Evolutionary conservation across 2,888 invertebrate species (phyloP).

Genomic region (Phlogophora meticulosa): DNA sequence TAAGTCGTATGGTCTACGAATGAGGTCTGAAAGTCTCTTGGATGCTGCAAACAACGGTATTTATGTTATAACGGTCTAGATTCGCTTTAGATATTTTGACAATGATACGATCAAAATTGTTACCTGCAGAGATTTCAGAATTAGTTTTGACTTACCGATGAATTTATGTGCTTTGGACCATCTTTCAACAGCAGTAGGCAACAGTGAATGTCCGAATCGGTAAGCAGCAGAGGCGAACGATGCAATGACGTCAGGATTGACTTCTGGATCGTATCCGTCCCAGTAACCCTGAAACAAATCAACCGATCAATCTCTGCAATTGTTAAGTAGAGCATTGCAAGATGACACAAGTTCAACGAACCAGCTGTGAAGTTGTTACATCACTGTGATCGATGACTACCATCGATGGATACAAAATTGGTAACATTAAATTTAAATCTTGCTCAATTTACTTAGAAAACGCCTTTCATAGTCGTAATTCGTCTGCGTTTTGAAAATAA

Average conservation of each 20-base stretch:
- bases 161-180: constrained; percentile 99
- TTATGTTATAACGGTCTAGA: not conserved
- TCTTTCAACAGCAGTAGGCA: constrained; percentile 97
- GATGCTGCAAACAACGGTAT: constrained; percentile 92
- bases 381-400: constrained; percentile 34
- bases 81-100: too few relatives aligned
- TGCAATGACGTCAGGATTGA: constrained; percentile 97
- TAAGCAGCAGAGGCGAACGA: constrained; percentile 98
- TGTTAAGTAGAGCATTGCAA: constrained; percentile 42
- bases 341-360: constrained; percentile 45
- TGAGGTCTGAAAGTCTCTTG: constrained; percentile 96
- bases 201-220: constrained; percentile 97
- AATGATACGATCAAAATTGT: too few relatives aligned
- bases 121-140: too few relatives aligned
- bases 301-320: constrained; percentile 34
- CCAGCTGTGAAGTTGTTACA: constrained; percentile 48
- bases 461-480: not conserved
- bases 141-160: constrained; percentile 92
- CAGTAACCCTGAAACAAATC: constrained; percentile 92
- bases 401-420: constrained; percentile 21
- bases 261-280: constrained; percentile 95
- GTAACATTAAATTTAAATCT: constrained; percentile 36
- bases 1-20: constrained; percentile 96
- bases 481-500: not conserved
- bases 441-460: constrained; percentile 16